A percentile compares a stretch with the other conserved stretches of the same genome.
phyloP scores from a whole-genome alignment of 2,888 invertebrate genomes.

The Leucophora obtusa region DNA sequence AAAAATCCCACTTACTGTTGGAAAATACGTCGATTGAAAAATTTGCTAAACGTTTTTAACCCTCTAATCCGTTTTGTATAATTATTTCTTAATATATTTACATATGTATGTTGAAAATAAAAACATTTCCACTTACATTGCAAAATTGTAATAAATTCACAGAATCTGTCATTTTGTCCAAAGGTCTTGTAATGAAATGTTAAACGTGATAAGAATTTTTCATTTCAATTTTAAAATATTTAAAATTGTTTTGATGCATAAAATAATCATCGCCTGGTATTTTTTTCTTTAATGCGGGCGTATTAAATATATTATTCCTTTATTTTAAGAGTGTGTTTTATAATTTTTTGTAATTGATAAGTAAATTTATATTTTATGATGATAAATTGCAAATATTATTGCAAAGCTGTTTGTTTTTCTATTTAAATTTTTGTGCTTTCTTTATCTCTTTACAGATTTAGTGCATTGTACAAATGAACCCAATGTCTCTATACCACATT shows the following conservation, averaged over 20 bases:
- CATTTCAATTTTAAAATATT: slow-evolving; percentile 6
- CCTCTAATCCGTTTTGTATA: too few species aligned
- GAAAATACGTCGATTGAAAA: too few species aligned
- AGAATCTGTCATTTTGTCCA: slow-evolving; percentile 3
- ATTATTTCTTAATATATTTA: too few species aligned
- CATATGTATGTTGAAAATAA: too few species aligned
- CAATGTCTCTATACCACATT: slow-evolving; percentile 99
- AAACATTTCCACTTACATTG: background rate
- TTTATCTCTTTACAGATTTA: slow-evolving; percentile 88
- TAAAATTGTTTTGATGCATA: background rate
- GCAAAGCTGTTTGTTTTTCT: background rate
- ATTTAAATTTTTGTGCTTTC: slow-evolving; percentile 6
- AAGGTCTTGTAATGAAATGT: background rate
- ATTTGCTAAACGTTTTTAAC: too few species aligned
- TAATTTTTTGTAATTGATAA: background rate
- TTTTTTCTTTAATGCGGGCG: background rate
- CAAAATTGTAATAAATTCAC: background rate
- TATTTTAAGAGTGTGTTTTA: background rate
- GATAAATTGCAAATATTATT: background rate
- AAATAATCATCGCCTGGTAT: background rate
- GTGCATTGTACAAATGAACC: slow-evolving; percentile 99
- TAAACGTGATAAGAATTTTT: slow-evolving; percentile 50
- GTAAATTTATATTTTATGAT: slow-evolving; percentile 1
- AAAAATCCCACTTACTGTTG: too few species aligned
- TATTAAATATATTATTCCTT: background rate